Conservation (phyloP, 2,888 invertebrate genomes). For the Cylindroiulus punctatus region DNA sequence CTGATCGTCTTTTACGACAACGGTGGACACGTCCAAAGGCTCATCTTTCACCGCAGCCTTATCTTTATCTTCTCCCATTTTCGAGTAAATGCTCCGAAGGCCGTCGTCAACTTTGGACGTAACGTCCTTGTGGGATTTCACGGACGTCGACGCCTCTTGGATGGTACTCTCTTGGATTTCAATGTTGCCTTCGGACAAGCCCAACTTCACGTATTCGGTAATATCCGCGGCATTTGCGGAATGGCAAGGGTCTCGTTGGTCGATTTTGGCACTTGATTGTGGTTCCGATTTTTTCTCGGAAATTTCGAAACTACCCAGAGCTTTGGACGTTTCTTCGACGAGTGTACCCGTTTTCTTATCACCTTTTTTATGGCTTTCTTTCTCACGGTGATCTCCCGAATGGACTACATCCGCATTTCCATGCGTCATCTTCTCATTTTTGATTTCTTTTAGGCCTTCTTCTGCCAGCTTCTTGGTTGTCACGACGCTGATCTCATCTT, state of each 20-base stretch:
- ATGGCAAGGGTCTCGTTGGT: neutral
- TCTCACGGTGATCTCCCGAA: neutral
- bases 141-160: neutral
- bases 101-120: neutral
- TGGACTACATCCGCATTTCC: neutral
- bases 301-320: neutral
- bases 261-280: neutral
- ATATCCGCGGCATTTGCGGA: neutral
- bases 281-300: neutral
- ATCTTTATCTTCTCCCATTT: neutral
- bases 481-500: neutral
- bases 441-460: neutral
- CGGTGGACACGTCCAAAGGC: neutral
- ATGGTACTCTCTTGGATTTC: conserved; percentile 6
- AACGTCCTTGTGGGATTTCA: neutral
- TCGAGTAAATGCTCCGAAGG: neutral
- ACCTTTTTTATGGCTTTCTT: neutral
- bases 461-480: neutral
- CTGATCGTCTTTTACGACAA: neutral
- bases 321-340: neutral
- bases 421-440: neutral
- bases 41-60: neutral
- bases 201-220: conserved; percentile 12
- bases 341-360: neutral
- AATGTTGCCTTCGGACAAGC: neutral